Conservation (phyloP, 1,140 invertebrate genomes). For the Chrysomallon squamiferum region DNA sequence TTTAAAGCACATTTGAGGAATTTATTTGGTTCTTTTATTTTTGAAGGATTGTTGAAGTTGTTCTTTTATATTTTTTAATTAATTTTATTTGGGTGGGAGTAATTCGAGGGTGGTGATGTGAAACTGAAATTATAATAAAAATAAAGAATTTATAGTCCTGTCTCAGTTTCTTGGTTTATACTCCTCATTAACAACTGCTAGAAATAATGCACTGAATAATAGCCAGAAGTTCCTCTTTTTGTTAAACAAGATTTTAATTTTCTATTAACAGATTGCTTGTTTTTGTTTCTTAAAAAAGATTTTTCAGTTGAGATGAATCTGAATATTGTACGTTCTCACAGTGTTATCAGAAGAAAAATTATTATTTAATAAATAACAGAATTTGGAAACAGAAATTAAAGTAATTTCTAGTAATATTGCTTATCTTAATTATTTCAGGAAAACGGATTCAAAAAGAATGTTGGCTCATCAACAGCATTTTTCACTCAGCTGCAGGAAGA, state of each 20-base stretch:
- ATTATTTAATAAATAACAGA: not conserved
- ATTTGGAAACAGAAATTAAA: not conserved
- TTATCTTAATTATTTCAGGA: constrained; percentile 15
- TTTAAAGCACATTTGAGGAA: not conserved
- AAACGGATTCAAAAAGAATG: constrained; percentile 26
- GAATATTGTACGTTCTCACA: too few species aligned
- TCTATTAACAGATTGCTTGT: too few species aligned
- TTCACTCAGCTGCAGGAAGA: constrained; percentile 55
- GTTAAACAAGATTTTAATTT: too few species aligned
- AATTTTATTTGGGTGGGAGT: not conserved
- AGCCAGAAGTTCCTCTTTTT: too few species aligned
- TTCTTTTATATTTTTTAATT: not conserved
- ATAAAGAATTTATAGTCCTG: too few species aligned
- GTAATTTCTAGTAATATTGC: not conserved
- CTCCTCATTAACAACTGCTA: too few species aligned
- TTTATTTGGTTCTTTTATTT: not conserved
- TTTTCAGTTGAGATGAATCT: too few species aligned
- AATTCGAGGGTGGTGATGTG: not conserved
- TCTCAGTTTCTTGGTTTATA: too few species aligned
- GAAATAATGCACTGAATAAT: too few species aligned
- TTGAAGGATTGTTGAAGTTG: not conserved
- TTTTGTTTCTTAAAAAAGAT: too few species aligned
- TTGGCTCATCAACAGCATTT: constrained; percentile 49
- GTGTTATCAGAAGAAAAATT: too few species aligned
- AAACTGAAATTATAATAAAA: not conserved